Evolutionary conservation across 1,140 invertebrate species (phyloP), one percentile per base, ranked within the genome.

Genomic region (Drosophila simulans): DNA sequence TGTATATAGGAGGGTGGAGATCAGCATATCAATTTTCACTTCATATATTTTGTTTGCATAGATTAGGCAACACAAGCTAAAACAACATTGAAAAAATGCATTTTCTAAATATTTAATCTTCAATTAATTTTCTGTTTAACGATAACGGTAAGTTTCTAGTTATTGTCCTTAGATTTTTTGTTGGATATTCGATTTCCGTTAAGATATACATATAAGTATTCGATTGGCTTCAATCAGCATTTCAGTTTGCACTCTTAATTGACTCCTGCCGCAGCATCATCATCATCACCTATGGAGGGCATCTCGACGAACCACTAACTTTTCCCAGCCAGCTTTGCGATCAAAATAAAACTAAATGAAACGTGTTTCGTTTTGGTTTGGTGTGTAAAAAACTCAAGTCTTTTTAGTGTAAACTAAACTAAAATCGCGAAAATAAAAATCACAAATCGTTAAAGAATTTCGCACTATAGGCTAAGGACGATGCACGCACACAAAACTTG

Each of bases 361-460:
- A 77, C 52, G 54, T 39, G 31, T 54, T 57, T 52, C 54, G 72
- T 39, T 57, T 55, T 72, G 58, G 85, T 78, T 88, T 72, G 77
- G 85, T 80, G 71, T 86, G 83, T 82, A 80, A 80, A 80, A 66
- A 88, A 89, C 84, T 83, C 54, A 83, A 88, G 84, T 88, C 84
- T 85, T 85, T 60, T 68, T 57, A 68, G 83, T 79, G 83, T 79
- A 58, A 83, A 73, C 79, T 86, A 86, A 86, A 88, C 84, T 86
- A 86, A 88, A 88, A 82, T 88, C 79, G 83, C 83, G 83, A 89
- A 86, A 86, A 83, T 88, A 88, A 86, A 72, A 86, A 86, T 86
- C 83, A 86, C 83, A 86, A 86, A 80, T 84, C 54, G 80, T 59
- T 80, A 74, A 80, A 55, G 75, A 88, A 86, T 65, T 88, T 82